A percentile compares a stretch with the other conserved stretches of the same genome.
phyloP scores from a whole-genome alignment of 2,113 vertebrate species.

The Puffinus mauretanicus region DNA sequence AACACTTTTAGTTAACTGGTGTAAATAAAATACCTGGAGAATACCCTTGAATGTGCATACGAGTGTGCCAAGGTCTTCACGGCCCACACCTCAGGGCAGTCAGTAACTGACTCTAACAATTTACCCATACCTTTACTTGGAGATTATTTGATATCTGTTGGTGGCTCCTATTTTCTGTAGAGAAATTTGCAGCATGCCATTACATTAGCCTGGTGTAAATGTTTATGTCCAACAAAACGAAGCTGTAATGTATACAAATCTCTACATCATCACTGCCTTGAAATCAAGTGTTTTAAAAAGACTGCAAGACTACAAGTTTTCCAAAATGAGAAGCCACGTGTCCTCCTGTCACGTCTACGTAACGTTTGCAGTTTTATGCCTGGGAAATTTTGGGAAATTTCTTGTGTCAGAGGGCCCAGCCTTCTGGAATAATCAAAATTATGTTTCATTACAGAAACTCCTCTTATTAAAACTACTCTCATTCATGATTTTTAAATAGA shows the following conservation, averaged over 20 bases:
- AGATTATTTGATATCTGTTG: neutral
- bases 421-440: slow-evolving; percentile 5
- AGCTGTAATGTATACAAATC: neutral
- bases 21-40: neutral
- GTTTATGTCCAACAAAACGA: neutral
- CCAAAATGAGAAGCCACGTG: neutral
- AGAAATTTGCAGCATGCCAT: neutral
- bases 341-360: neutral
- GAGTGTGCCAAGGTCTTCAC: neutral
- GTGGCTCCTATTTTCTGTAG: neutral
- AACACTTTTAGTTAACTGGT: neutral
- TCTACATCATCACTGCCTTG: neutral
- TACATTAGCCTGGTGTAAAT: neutral
- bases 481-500: neutral
- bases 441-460: neutral
- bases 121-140: neutral
- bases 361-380: neutral
- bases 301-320: neutral
- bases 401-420: neutral
- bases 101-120: neutral
- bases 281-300: neutral
- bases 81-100: neutral
- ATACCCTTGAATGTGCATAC: neutral
- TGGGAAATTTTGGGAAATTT: neutral
- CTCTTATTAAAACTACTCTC: neutral